Percentiles rank a stretch among this genome's conserved stretches.
Evolutionary conservation across 2,888 invertebrate species (phyloP).

Genomic region (Trichogramma evanescens): DNA sequence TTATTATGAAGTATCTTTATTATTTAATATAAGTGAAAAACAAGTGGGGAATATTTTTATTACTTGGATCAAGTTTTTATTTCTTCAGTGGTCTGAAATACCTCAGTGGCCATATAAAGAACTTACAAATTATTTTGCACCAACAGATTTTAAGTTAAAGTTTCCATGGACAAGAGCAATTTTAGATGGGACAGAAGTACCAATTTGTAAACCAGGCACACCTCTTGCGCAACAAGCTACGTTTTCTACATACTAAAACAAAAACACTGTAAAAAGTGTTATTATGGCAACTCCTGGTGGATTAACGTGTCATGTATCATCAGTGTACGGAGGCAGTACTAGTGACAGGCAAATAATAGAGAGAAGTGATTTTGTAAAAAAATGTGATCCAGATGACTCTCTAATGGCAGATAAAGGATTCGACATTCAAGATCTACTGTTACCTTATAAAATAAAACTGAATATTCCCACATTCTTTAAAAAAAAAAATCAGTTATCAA

Average conservation of each 20-base stretch:
- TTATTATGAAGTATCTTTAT: constrained; percentile 1
- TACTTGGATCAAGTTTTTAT: constrained; percentile 19
- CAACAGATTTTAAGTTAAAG: constrained; percentile 15
- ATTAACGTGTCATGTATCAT: constrained; percentile 20
- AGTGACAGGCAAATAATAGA: constrained; percentile 29
- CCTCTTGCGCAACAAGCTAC: constrained; percentile 20
- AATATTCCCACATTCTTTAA: constrained; percentile 22
- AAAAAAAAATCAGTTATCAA: constrained; percentile 14
- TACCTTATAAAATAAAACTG: constrained; percentile 20
- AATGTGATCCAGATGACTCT: constrained; percentile 23
- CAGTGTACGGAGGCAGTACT: constrained; percentile 24
- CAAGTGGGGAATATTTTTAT: constrained; percentile 9
- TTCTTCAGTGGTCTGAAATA: constrained; percentile 15
- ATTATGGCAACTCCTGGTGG: constrained; percentile 25
- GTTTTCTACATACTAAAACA: constrained; percentile 27
- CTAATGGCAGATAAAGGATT: constrained; percentile 29
- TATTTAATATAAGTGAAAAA: constrained; percentile 2
- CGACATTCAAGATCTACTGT: constrained; percentile 26
- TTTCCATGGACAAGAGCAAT: constrained; percentile 18
- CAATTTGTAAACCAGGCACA: neutral
- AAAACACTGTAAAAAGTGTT: constrained; percentile 24
- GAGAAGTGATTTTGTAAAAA: constrained; percentile 15
- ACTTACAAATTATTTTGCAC: constrained; percentile 14
- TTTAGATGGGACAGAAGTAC: constrained; percentile 19
- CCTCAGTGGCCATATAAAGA: constrained; percentile 14